These are phyloP conservation scores for Drosophila repletoides DNA, from an alignment of 1,140 invertebrate species.

Conservation along the genomic window DNA sequence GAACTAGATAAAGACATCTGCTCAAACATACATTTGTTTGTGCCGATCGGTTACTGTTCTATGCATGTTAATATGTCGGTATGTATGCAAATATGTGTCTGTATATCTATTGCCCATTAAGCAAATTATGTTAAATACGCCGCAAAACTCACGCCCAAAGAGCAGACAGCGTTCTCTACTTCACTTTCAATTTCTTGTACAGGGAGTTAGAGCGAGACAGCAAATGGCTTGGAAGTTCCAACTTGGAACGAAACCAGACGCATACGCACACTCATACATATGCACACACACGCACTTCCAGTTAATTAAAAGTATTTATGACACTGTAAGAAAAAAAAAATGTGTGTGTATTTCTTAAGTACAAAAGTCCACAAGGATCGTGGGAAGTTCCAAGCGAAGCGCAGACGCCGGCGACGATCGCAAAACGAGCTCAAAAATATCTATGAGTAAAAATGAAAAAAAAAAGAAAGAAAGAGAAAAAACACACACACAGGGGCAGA, in stretches of 20 bases:
- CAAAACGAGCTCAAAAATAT: conserved; percentile 45
- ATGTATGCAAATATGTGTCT: background rate
- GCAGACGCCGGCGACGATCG: too few relatives aligned
- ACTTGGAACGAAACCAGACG: conserved; percentile 4
- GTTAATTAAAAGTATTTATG: conserved; percentile 78
- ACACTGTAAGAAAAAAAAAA: conserved; percentile 43
- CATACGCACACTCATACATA: conserved; percentile 3
- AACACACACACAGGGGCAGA: conserved; percentile 23
- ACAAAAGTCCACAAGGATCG: conserved; percentile 74
- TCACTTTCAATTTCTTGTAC: conserved; percentile 40
- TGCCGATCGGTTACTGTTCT: conserved; percentile 37
- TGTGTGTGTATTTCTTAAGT: conserved; percentile 53
- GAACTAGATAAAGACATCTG: conserved; percentile 62
- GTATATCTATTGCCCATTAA: conserved; percentile 50
- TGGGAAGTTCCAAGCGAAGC: conserved; percentile 65
- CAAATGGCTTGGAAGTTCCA: background rate
- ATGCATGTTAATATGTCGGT: background rate
- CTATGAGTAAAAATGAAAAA: conserved; percentile 26
- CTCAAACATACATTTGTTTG: conserved; percentile 51
- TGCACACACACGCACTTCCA: conserved; percentile 52
- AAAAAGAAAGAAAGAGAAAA: conserved; percentile 34
- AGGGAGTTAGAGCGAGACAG: conserved; percentile 19
- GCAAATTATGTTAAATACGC: conserved; percentile 65
- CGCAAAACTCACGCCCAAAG: conserved; percentile 59
- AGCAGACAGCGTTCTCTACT: conserved; percentile 7